Evolutionary conservation across 2,113 vertebrate genomes (phyloP), one percentile per base, ranked within the genome.

Genomic region (Zingel zingel): DNA sequence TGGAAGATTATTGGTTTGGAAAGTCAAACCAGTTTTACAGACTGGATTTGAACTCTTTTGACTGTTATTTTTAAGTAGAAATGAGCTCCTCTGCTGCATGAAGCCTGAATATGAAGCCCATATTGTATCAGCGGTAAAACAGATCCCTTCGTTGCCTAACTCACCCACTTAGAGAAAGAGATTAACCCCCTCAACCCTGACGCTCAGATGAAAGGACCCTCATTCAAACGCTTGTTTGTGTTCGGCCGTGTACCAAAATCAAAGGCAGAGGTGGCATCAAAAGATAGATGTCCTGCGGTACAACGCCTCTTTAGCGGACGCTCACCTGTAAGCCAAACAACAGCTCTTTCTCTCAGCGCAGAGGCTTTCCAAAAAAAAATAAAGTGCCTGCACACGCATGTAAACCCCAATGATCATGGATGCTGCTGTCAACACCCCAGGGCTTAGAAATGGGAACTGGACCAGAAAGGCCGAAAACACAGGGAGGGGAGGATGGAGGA

Each of bases 341-440:
- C 71, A 19, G 76, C 73, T 30, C 45, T 7, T 50, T 12, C 6
- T 19, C 57, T 23, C 61, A 19, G n/a, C 39, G 18, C n/a, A 13
- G 3, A 8, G 25, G 23, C 47, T 4, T 59, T 27, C 36, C 9
- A 4, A 16, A 27, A 36, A 2, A 70, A 47, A 51, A 58, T 53
- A 39, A 65, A 39, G 39, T 39, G 71, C 62, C 64, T 25, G 76
- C 21, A 82, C 64, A 15, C 3, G 33, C 80, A 77, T 21, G 69
- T 84, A 70, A 80, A 82, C 77, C 82, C 76, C 76, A 68, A 77
- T 74, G 83, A 85, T 90, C 85, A 80, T 58, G 85, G 79, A 53
- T 62, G 78, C 83, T 84, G 81, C 79, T 91, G 88, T 93, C 90
- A 91, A 87, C 90, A 92, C 88, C 85, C 76, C 58, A 69, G 85